Percentiles rank a stretch among this genome's conserved stretches.
These are phyloP conservation scores for Scyliorhinus canicula DNA, from an alignment of 2,797 vertebrate genomes.

Conservation along the genomic window DNA sequence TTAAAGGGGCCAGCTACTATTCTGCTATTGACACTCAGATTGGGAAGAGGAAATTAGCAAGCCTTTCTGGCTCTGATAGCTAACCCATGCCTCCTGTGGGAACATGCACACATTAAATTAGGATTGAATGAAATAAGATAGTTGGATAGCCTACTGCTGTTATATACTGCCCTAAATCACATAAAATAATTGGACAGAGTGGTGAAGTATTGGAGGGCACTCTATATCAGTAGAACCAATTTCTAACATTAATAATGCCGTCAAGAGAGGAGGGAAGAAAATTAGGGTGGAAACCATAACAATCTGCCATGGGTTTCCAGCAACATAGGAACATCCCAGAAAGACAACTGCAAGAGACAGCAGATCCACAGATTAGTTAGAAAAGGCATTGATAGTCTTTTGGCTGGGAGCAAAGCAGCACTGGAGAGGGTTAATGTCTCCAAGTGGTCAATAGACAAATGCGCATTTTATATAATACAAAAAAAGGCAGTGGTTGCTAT, in stretches of 20 bases:
- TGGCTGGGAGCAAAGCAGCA: neutral
- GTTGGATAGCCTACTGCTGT: neutral
- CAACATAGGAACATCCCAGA: neutral
- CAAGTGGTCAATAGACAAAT: constrained; percentile 36
- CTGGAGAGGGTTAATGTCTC: constrained; percentile 32
- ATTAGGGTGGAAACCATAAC: neutral
- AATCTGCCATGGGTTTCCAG: neutral
- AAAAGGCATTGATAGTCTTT: neutral
- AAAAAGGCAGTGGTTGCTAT: constrained; percentile 78
- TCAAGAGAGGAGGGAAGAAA: neutral
- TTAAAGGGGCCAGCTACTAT: too few relatives aligned
- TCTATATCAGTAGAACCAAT: neutral
- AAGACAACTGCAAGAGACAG: neutral
- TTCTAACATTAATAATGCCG: neutral
- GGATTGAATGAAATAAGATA: neutral
- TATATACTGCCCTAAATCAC: neutral
- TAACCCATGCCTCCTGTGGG: neutral
- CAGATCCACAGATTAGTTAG: neutral
- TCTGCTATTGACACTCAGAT: neutral
- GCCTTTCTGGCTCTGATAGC: neutral
- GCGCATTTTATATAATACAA: constrained; percentile 35
- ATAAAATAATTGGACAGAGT: neutral
- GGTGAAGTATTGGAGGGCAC: too few relatives aligned
- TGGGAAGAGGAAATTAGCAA: neutral
- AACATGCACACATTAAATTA: neutral